Percentiles rank a stretch among this genome's conserved stretches.
Conservation (phyloP, 1,140 invertebrate species). For the Zaprionus capensis region DNA sequence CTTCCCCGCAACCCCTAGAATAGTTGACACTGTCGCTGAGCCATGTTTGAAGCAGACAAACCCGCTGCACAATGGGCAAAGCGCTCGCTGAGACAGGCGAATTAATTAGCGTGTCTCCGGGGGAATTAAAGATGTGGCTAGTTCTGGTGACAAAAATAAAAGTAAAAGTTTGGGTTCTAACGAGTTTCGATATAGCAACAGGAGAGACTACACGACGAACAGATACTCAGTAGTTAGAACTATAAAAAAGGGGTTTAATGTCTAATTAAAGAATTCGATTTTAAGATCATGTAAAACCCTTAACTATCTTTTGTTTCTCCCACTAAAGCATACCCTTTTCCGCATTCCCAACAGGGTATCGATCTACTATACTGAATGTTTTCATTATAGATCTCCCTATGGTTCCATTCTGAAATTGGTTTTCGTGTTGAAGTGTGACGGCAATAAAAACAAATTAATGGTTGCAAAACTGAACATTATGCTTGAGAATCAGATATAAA, state of each 20-base stretch:
- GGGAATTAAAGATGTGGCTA: slow-evolving; percentile 43
- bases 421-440: slow-evolving; percentile 40
- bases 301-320: background rate
- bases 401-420: slow-evolving; percentile 35
- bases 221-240: background rate
- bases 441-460: slow-evolving; percentile 51
- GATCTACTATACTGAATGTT: background rate
- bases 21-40: slow-evolving; percentile 11
- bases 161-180: slow-evolving; percentile 43
- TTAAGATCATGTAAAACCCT: background rate
- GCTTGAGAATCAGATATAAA: slow-evolving; percentile 8
- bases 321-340: background rate
- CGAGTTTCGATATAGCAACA: slow-evolving; percentile 12
- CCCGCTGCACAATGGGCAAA: slow-evolving; percentile 47
- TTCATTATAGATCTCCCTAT: slow-evolving; percentile 17
- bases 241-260: background rate
- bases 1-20: background rate
- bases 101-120: slow-evolving; percentile 52
- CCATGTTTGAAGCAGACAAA: slow-evolving; percentile 33
- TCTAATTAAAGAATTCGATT: background rate
- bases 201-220: background rate
- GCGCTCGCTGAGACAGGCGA: slow-evolving; percentile 40
- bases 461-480: slow-evolving; percentile 29
- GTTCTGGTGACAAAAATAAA: slow-evolving; percentile 30
- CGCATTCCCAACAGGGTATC: slow-evolving; percentile 18